A percentile compares a stretch with the other conserved stretches of the same genome.
phyloP scores from a whole-genome alignment of 2,113 vertebrate species.

The rat (Rattus norvegicus) region GRCr8 NC_086028.1:62151001-62151500 shows the following conservation, averaged over 20 bases:
- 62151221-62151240: background rate
- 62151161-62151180: background rate
- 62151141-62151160: background rate
- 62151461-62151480: background rate
- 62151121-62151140: background rate
- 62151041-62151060: background rate
- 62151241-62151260: background rate
- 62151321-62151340: background rate
- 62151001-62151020: background rate
- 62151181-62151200: background rate
- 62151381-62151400: background rate
- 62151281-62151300: conserved; percentile 5
- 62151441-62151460: background rate
- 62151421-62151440: background rate
- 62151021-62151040: background rate
- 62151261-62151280: background rate
- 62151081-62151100: background rate
- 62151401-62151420: background rate
- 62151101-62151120: background rate
- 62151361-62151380: background rate
- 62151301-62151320: conserved; percentile 7
- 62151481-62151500: background rate
- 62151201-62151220: background rate
- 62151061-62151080: background rate
- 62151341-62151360: background rate